These are phyloP conservation scores for Phenacoccus solenopsis DNA, from an alignment of 1,140 invertebrate species.

Conservation along the genomic window DNA sequence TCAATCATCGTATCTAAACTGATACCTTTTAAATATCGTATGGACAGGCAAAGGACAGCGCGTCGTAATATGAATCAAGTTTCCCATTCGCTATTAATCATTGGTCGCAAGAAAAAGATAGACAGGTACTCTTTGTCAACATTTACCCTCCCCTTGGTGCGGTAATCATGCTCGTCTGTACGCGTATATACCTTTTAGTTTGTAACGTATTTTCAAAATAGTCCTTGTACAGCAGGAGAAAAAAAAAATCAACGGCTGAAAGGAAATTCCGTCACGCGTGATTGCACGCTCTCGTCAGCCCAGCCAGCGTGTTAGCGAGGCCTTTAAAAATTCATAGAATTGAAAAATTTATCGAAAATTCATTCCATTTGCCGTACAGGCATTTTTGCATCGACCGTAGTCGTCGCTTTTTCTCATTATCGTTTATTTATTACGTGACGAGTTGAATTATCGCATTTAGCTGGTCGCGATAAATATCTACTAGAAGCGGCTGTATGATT, in stretches of 20 bases:
- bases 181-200: no score
- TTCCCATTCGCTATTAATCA: slow-evolving; percentile 12
- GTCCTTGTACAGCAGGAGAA: no score
- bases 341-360: not conserved
- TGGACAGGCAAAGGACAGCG: not conserved
- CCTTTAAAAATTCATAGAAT: not conserved
- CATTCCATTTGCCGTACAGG: not conserved
- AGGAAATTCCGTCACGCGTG: no score
- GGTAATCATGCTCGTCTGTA: not conserved
- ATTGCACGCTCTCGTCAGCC: no score
- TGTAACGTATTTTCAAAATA: no score
- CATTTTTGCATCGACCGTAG: not conserved
- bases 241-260: no score
- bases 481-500: not conserved
- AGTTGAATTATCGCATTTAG: not conserved
- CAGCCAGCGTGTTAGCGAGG: no score
- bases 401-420: not conserved
- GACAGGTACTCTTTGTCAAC: slow-evolving; percentile 16
- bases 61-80: slow-evolving; percentile 9
- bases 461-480: not conserved
- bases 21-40: slow-evolving; percentile 13
- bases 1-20: slow-evolving; percentile 12
- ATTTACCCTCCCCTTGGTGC: slow-evolving; percentile 5
- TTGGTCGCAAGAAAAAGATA: slow-evolving; percentile 11
- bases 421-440: not conserved